Conservation (phyloP, 2,113 vertebrate species). For the Ifrita kowaldi region DNA sequence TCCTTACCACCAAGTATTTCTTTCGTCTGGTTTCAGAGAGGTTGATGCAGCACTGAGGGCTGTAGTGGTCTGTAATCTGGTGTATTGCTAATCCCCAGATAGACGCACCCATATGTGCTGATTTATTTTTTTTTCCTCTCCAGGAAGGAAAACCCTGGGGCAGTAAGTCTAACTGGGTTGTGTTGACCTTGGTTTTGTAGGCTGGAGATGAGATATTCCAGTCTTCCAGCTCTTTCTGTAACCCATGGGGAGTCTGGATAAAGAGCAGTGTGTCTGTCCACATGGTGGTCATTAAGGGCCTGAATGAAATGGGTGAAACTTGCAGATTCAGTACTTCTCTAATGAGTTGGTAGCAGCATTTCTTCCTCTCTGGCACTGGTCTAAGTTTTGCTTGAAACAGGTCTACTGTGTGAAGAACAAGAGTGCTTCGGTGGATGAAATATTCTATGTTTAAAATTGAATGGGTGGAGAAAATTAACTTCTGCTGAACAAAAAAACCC, state of each 20-base stretch:
- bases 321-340: neutral
- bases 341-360: neutral
- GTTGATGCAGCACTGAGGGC: neutral
- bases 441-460: neutral
- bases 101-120: neutral
- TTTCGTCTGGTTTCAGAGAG: neutral
- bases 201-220: neutral
- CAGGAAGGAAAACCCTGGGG: neutral
- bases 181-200: neutral
- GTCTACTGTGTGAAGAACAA: neutral
- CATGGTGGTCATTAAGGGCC: neutral
- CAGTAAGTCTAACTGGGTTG: neutral
- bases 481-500: neutral
- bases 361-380: neutral
- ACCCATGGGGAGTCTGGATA: fast-evolving
- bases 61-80: neutral
- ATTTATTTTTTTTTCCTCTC: neutral
- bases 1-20: neutral
- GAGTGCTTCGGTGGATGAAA: neutral
- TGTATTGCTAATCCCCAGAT: neutral
- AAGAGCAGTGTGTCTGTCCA: neutral
- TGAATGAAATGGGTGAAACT: neutral
- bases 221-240: neutral
- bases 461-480: neutral
- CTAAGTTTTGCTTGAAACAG: neutral